These are phyloP conservation scores for Dicrurus megarhynchus DNA, from an alignment of 2,113 vertebrate genomes.

Conservation along the genomic window DNA sequence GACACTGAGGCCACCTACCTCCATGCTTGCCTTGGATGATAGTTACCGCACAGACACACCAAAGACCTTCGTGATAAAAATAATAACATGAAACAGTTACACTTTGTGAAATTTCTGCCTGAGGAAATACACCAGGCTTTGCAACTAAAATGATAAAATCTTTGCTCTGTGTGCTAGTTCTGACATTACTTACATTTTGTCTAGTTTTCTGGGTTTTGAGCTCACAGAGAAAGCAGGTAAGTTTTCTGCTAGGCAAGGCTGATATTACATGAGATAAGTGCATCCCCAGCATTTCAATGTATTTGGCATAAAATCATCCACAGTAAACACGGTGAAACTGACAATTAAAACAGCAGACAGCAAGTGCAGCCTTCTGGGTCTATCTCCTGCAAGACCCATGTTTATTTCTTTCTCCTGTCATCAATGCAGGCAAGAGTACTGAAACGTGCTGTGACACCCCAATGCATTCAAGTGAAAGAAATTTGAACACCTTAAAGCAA, in stretches of 20 bases:
- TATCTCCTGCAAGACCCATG: not conserved
- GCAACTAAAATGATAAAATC: not conserved
- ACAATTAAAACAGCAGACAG: not conserved
- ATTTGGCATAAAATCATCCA: not conserved
- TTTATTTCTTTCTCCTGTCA: not conserved
- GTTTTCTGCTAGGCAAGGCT: not conserved
- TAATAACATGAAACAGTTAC: not conserved
- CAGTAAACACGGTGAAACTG: not conserved
- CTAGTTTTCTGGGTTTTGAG: not conserved
- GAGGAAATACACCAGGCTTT: not conserved
- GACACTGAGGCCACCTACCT: not conserved
- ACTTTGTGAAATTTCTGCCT: not conserved
- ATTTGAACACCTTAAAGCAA: not conserved
- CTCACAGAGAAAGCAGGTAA: not conserved
- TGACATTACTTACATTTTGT: not conserved
- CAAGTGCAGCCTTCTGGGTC: not conserved
- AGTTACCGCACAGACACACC: not conserved
- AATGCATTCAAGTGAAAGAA: not conserved
- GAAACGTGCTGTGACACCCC: not conserved
- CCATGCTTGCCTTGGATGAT: fast-evolving
- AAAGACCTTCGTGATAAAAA: not conserved
- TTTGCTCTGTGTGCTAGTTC: not conserved
- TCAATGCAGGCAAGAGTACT: not conserved
- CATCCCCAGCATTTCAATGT: not conserved
- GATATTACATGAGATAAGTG: not conserved